phyloP scores from a whole-genome alignment of 2,113 vertebrate species.

The Sinocyclocheilus anshuiensis region DNA sequence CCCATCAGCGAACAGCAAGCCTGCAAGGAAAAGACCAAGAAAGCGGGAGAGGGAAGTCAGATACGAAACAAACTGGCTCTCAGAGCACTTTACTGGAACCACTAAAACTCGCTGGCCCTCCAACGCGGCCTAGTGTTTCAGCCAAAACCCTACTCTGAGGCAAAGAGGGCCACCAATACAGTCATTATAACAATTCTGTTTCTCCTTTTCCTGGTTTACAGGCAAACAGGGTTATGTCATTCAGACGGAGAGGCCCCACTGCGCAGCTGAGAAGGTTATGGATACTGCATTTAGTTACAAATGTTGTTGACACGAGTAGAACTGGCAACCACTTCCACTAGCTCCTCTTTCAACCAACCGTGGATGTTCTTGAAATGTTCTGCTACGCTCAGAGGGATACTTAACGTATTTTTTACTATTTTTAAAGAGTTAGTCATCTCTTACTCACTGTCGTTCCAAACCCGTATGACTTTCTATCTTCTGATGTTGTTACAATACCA shows the following conservation, averaged over 20 bases:
- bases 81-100: constrained; percentile 66
- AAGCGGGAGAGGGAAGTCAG: constrained; percentile 43
- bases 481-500: neutral
- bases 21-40: constrained; percentile 47
- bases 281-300: constrained; percentile 43
- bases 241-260: constrained; percentile 64
- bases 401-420: neutral
- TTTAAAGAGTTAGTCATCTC: neutral
- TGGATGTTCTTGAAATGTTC: neutral
- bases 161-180: constrained; percentile 71
- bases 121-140: constrained; percentile 43
- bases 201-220: constrained; percentile 71
- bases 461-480: neutral
- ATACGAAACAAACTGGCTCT: constrained; percentile 62
- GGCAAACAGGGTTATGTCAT: constrained; percentile 71
- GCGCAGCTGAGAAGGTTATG: constrained; percentile 63
- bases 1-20: neutral
- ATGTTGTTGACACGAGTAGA: constrained; percentile 9
- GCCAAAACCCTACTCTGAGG: constrained; percentile 65
- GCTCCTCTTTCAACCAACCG: neutral
- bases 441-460: neutral
- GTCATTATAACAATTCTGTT: constrained; percentile 67
- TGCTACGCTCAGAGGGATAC: neutral
- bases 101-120: constrained; percentile 64
- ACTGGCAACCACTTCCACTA: constrained; percentile 13